Conservation (phyloP, 2,797 vertebrate species). For the Chaenodraco wilsoni region DNA sequence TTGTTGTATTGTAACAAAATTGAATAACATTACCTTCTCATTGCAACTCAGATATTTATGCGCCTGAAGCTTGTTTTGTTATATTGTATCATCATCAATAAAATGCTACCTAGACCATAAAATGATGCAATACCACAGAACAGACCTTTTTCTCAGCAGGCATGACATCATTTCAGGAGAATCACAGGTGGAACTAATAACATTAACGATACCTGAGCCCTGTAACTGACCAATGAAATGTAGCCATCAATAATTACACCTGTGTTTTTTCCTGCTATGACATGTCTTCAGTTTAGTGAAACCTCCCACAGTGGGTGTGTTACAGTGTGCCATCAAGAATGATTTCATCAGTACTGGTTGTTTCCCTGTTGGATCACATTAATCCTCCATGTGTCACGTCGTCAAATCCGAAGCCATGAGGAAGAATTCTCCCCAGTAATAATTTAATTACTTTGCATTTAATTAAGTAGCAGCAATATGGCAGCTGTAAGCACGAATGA, state of each 20-base stretch:
- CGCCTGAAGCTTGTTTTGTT: slow-evolving; percentile 12
- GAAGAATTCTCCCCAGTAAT: slow-evolving; percentile 57
- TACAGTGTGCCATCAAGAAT: slow-evolving; percentile 24
- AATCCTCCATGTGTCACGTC: slow-evolving; percentile 55
- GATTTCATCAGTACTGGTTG: slow-evolving; percentile 34
- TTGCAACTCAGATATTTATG: slow-evolving; percentile 4
- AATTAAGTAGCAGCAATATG: slow-evolving; percentile 59
- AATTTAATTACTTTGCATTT: slow-evolving; percentile 70
- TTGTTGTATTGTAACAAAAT: slow-evolving; percentile 12
- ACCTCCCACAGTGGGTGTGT: slow-evolving; percentile 5
- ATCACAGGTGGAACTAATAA: background rate
- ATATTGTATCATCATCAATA: slow-evolving; percentile 2
- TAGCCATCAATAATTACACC: slow-evolving; percentile 10
- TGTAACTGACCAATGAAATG: background rate
- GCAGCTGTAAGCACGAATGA: slow-evolving; percentile 51
- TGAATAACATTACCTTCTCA: slow-evolving; percentile 1
- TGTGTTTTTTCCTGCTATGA: slow-evolving; percentile 10
- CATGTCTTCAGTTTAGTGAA: slow-evolving; percentile 14
- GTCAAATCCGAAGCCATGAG: slow-evolving; percentile 51
- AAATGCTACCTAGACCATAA: background rate
- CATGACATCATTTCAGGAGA: background rate
- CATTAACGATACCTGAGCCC: slow-evolving; percentile 6
- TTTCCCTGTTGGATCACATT: slow-evolving; percentile 44
- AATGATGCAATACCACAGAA: background rate
- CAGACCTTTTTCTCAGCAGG: background rate